A percentile compares a stretch with the other conserved stretches of the same genome.
These are phyloP conservation scores for Cariama cristata DNA, from an alignment of 2,113 vertebrate genomes.

Conservation along the genomic window DNA sequence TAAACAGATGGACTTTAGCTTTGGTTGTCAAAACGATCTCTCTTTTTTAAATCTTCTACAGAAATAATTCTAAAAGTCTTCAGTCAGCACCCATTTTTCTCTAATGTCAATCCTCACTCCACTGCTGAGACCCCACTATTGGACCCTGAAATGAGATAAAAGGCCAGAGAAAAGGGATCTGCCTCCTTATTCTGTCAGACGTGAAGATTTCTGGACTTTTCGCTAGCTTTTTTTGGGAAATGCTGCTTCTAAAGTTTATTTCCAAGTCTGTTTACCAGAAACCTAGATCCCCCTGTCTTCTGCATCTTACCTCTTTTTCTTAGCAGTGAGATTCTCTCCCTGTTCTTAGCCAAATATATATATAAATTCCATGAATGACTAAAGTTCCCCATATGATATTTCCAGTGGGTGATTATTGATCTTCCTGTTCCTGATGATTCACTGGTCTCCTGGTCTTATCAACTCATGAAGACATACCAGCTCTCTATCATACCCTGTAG, in stretches of 20 bases:
- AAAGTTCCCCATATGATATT: not conserved
- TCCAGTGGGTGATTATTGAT: not conserved
- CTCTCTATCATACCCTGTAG: not conserved
- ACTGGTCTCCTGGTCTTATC: not conserved
- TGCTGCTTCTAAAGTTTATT: not conserved
- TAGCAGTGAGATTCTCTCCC: not conserved
- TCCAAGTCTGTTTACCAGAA: not conserved
- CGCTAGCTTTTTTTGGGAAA: not conserved
- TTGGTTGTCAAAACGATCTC: rapidly evolving
- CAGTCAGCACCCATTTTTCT: not conserved
- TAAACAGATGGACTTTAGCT: not conserved
- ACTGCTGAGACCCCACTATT: not conserved
- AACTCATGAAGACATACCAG: not conserved
- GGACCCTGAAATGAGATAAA: not conserved
- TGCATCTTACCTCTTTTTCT: not conserved
- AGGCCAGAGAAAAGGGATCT: not conserved
- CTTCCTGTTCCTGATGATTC: not conserved
- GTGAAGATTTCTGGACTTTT: not conserved
- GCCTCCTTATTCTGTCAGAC: not conserved
- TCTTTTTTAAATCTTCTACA: not conserved
- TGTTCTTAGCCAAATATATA: not conserved
- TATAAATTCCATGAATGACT: not conserved
- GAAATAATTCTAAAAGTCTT: not conserved
- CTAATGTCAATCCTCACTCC: not conserved
- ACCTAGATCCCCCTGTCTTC: rapidly evolving